phyloP scores from a whole-genome alignment of 2,888 invertebrate genomes.

The Hypomecis punctinalis region DNA sequence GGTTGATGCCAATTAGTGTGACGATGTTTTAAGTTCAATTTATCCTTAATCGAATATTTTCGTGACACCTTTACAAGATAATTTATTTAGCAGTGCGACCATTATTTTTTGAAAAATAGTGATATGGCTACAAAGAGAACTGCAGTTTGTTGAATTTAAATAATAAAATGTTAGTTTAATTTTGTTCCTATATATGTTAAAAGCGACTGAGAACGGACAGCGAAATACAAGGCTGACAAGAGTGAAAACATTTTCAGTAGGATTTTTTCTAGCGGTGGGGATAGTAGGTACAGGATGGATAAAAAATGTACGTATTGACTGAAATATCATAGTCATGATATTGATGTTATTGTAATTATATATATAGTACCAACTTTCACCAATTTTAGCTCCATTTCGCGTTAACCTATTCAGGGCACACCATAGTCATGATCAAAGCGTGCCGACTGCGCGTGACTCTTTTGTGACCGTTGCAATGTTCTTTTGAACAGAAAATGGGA shows the following conservation, averaged over 20 bases:
- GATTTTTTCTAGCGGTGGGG: too few relatives aligned
- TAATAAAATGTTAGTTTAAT: too few relatives aligned
- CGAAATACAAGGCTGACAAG: too few relatives aligned
- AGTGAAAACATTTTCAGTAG: too few relatives aligned
- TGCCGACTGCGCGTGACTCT: slow-evolving; percentile 31
- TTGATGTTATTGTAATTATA: too few relatives aligned
- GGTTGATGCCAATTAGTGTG: slow-evolving; percentile 53
- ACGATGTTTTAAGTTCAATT: slow-evolving; percentile 47
- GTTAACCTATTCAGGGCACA: slow-evolving; percentile 23
- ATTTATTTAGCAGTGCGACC: slow-evolving; percentile 39
- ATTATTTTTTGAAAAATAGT: slow-evolving; percentile 31
- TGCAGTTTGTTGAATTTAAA: too few relatives aligned
- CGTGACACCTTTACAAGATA: slow-evolving; percentile 53
- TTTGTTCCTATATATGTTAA: too few relatives aligned
- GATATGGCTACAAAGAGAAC: too few relatives aligned
- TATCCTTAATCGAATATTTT: slow-evolving; percentile 47
- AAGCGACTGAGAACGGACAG: too few relatives aligned
- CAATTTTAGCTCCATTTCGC: slow-evolving; percentile 28
- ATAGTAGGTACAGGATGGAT: too few relatives aligned
- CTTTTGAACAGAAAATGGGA: slow-evolving; percentile 24
- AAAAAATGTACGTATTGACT: too few relatives aligned
- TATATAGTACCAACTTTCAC: slow-evolving; percentile 29
- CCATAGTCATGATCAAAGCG: slow-evolving; percentile 28
- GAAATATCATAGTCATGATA: too few relatives aligned
- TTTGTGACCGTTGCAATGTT: slow-evolving; percentile 25